These are phyloP conservation scores for Pelodytes ibericus DNA, from an alignment of 2,797 vertebrate species.

Conservation along the genomic window DNA sequence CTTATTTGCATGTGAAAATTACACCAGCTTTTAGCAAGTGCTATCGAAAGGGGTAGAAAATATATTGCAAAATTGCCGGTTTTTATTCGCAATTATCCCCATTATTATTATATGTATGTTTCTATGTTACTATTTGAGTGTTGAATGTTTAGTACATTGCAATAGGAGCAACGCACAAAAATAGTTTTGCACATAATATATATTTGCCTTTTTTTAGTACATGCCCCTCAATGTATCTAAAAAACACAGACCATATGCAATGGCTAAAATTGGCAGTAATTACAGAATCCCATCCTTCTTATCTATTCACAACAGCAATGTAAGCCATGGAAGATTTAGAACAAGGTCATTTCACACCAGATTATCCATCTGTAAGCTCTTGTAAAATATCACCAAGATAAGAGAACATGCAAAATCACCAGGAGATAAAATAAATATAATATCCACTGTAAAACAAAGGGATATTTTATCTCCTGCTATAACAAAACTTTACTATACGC, in stretches of 20 bases:
- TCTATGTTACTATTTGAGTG: too few relatives aligned
- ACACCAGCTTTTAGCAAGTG: too few relatives aligned
- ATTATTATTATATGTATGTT: too few relatives aligned
- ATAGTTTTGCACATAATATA: too few relatives aligned
- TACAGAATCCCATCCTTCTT: neutral
- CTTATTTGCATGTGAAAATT: too few relatives aligned
- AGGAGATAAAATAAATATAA: slow-evolving; percentile 30
- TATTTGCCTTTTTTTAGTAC: too few relatives aligned
- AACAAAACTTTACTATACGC: neutral
- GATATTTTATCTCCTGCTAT: slow-evolving; percentile 18
- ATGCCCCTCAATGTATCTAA: too few relatives aligned
- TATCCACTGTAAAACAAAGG: slow-evolving; percentile 17
- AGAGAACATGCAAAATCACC: slow-evolving; percentile 7
- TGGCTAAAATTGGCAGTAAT: neutral
- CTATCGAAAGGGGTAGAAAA: too few relatives aligned
- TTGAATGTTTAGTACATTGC: too few relatives aligned
- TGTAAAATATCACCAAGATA: slow-evolving; percentile 11
- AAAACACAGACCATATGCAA: neutral
- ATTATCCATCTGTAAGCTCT: slow-evolving; percentile 20
- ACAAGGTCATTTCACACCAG: slow-evolving; percentile 27
- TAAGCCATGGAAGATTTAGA: neutral
- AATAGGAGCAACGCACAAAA: too few relatives aligned
- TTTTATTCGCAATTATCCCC: too few relatives aligned
- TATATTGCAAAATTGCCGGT: too few relatives aligned
- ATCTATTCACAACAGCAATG: slow-evolving; percentile 11